Conservation (phyloP, 2,113 vertebrate genomes). For the Macroglossus sobrinus region DNA sequence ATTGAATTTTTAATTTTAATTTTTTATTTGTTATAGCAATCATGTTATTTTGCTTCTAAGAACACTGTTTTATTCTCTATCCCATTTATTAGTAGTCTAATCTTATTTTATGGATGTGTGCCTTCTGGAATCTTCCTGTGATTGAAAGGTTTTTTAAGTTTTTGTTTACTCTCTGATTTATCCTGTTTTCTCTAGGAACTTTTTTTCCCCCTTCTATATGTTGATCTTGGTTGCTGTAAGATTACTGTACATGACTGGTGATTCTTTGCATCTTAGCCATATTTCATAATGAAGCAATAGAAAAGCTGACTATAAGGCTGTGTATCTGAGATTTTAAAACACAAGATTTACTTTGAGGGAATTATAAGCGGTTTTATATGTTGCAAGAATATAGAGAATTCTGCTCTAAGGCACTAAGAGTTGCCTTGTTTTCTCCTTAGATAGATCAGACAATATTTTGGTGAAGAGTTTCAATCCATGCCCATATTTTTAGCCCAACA, state of each 20-base stretch:
- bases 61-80: not conserved
- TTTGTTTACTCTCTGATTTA: not conserved
- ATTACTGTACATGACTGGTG: not conserved
- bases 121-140: not conserved
- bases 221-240: not conserved
- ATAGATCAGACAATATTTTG: not conserved
- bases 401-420: not conserved
- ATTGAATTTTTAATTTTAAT: not conserved
- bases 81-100: not conserved
- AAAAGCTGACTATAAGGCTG: not conserved
- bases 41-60: not conserved
- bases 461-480: not conserved
- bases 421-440: not conserved
- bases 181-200: not conserved
- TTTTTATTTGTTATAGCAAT: not conserved
- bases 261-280: not conserved
- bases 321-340: not conserved
- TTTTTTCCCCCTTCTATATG: not conserved
- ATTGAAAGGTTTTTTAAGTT: not conserved
- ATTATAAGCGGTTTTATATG: not conserved
- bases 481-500: not conserved
- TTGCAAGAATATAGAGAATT: not conserved
- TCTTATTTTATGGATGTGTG: not conserved
- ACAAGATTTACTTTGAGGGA: not conserved
- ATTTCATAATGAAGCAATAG: not conserved